Percentiles rank a stretch among this genome's conserved stretches.
Evolutionary conservation across 1,140 invertebrate species (phyloP).

Genomic region (Diplogasteroides magnus): DNA sequence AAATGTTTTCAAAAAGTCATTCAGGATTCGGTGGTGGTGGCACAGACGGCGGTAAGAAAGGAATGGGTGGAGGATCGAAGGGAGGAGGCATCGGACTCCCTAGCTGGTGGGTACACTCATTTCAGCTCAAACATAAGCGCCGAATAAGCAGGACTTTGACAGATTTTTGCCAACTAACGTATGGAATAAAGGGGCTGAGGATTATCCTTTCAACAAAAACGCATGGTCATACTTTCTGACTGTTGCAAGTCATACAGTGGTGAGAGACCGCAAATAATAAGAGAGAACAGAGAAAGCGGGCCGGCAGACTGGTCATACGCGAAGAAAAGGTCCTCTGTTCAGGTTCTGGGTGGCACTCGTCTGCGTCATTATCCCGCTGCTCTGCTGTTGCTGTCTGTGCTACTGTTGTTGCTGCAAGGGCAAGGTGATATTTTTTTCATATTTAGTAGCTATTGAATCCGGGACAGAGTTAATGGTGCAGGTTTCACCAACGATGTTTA

Average conservation of each 20-base stretch:
- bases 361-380: constrained; percentile 33
- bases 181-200: too few relatives aligned
- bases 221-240: too few relatives aligned
- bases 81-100: background rate
- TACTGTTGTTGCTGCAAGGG: constrained; percentile 37
- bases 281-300: constrained; percentile 18
- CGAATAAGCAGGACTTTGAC: too few relatives aligned
- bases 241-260: too few relatives aligned
- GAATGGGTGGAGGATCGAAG: constrained; percentile 2
- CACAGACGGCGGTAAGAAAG: constrained; percentile 1
- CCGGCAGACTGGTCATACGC: constrained; percentile 18
- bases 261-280: too few relatives aligned
- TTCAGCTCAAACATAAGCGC: background rate
- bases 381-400: constrained; percentile 40
- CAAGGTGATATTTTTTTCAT: too few relatives aligned
- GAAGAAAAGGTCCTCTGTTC: constrained; percentile 14
- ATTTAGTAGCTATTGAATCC: background rate
- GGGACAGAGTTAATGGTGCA: background rate
- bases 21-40: constrained; percentile 17
- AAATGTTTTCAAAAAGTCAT: too few relatives aligned
- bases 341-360: constrained; percentile 32
- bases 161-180: too few relatives aligned
- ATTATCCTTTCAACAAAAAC: too few relatives aligned
- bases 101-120: background rate
- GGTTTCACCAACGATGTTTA: too few relatives aligned